Conservation (phyloP, 2,888 invertebrate genomes). For the Heliconius hortense region DNA sequence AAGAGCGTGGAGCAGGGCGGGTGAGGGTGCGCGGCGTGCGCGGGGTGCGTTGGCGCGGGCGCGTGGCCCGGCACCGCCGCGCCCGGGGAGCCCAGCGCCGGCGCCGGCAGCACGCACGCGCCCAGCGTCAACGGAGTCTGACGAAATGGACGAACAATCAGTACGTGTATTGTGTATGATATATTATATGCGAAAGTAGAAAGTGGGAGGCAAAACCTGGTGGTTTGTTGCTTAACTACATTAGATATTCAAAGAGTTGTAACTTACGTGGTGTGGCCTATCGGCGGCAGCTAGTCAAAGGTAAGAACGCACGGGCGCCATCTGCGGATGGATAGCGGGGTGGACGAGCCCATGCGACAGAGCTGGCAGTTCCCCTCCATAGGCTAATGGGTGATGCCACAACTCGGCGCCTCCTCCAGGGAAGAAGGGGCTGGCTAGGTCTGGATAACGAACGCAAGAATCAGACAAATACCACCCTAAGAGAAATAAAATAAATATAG, state of each 20-base stretch:
- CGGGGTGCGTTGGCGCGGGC: slow-evolving; percentile 86
- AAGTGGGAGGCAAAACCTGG: background rate
- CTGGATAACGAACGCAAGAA: slow-evolving; percentile 78
- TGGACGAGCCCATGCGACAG: slow-evolving; percentile 96
- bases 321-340: slow-evolving; percentile 98
- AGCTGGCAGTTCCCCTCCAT: slow-evolving; percentile 91
- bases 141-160: slow-evolving; percentile 21
- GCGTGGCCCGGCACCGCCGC: slow-evolving; percentile 86
- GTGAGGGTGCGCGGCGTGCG: slow-evolving; percentile 83
- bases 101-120: slow-evolving; percentile 95
- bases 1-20: slow-evolving; percentile 97
- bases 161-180: background rate
- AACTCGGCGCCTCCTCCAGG: slow-evolving; percentile 93
- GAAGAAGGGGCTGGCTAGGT: slow-evolving; percentile 97
- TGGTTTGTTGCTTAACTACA: background rate
- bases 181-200: background rate
- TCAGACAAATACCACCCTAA: slow-evolving; percentile 18
- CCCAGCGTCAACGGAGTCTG: slow-evolving; percentile 81
- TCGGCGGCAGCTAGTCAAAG: slow-evolving; percentile 98
- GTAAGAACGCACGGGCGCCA: slow-evolving; percentile 97
- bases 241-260: background rate
- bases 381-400: slow-evolving; percentile 94
- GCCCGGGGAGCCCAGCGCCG: slow-evolving; percentile 95
- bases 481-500: slow-evolving; percentile 8
- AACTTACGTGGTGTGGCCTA: slow-evolving; percentile 82